Conservation (phyloP, 64 coral and sea anemone species). For the Stylophora pistillata region DNA sequence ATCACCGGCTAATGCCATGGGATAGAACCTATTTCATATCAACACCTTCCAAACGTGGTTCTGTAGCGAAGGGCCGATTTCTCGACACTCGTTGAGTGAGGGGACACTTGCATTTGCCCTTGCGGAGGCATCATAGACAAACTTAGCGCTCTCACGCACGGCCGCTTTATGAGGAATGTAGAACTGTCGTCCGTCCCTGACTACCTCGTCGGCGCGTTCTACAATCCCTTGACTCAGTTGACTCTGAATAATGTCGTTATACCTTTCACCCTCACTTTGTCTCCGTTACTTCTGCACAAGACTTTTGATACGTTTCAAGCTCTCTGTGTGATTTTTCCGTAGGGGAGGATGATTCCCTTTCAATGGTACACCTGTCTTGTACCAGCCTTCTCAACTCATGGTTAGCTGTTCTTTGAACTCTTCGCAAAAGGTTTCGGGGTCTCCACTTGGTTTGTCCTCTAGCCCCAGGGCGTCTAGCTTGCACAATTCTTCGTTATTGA, state of each 20-base stretch:
- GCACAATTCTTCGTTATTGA: constrained; percentile 42
- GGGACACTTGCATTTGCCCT: not conserved
- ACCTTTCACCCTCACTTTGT: not conserved
- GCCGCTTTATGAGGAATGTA: constrained; percentile 44
- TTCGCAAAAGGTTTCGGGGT: constrained; percentile 11
- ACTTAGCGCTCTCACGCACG: constrained; percentile 20
- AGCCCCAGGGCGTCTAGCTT: constrained; percentile 41
- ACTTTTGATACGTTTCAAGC: not conserved
- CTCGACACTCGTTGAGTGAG: constrained; percentile 10
- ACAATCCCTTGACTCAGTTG: constrained; percentile 46
- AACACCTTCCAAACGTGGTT: constrained; percentile 25
- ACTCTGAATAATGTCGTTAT: constrained; percentile 23
- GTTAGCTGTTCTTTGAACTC: constrained; percentile 46
- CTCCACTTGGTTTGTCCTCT: constrained; percentile 37
- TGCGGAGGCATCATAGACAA: constrained; percentile 37
- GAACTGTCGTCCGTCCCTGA: constrained; percentile 27
- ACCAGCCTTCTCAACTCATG: constrained; percentile 5
- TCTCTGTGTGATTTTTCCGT: constrained; percentile 48
- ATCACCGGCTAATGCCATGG: no score
- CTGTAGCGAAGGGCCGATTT: constrained; percentile 9
- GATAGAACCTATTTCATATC: not conserved
- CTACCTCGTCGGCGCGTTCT: constrained; percentile 24
- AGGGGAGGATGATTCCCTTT: constrained; percentile 25
- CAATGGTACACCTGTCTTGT: constrained; percentile 24
- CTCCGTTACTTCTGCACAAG: constrained; percentile 33